Percentiles rank a stretch among this genome's conserved stretches.
Conservation (phyloP, 2,797 vertebrate species). For the Bufotes viridis region DNA sequence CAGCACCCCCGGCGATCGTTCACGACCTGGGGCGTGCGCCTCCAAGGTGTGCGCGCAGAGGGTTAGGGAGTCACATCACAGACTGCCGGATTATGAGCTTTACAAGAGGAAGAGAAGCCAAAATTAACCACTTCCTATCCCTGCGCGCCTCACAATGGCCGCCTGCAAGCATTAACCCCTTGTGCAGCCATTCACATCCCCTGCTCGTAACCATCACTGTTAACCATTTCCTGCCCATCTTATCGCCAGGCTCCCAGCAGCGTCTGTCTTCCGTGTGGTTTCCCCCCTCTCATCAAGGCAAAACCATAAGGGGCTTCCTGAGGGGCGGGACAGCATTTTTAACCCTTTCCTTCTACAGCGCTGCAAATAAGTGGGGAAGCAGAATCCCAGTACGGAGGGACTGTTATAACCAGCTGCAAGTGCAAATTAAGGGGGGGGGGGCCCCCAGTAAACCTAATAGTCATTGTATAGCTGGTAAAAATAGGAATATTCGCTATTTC, state of each 20-base stretch:
- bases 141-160: neutral
- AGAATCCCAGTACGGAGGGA: no score
- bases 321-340: neutral
- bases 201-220: neutral
- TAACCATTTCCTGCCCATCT: constrained; percentile 1
- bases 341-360: neutral
- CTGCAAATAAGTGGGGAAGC: neutral
- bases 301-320: neutral
- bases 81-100: neutral
- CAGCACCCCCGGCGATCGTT: neutral
- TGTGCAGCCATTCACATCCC: neutral
- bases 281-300: neutral
- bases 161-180: neutral
- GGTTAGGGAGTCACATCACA: neutral
- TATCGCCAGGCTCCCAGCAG: neutral
- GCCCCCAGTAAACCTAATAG: no score
- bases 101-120: constrained; percentile 10
- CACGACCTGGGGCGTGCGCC: neutral
- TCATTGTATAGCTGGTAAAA: no score
- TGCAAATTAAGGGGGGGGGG: no score
- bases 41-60: neutral
- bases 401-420: no score
- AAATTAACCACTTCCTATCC: constrained; percentile 1
- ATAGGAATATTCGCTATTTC: no score
- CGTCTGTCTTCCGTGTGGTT: neutral